Percentiles rank a stretch among this genome's conserved stretches.
phyloP scores from a whole-genome alignment of 2,888 invertebrate species.

The Acrobasis consociella region DNA sequence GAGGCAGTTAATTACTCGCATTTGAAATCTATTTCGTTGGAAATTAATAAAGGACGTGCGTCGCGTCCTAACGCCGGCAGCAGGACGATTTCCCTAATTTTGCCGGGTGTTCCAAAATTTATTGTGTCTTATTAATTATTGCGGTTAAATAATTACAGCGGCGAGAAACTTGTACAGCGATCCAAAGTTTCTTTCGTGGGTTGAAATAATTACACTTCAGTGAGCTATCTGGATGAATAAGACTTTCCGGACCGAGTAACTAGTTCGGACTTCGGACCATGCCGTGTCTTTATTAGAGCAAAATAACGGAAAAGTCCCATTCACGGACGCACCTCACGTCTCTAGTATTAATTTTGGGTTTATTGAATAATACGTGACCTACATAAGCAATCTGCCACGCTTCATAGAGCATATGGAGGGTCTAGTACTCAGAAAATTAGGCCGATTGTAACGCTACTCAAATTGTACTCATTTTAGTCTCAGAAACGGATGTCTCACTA shows the following conservation, averaged over 20 bases:
- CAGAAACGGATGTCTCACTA: not conserved
- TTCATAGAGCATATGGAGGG: slow-evolving; percentile 57
- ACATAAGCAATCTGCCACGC: slow-evolving; percentile 56
- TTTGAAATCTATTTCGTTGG: slow-evolving; percentile 59
- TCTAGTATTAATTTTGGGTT: slow-evolving; percentile 75
- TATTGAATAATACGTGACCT: slow-evolving; percentile 77
- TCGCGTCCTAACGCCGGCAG: slow-evolving; percentile 42
- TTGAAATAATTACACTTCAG: slow-evolving; percentile 46
- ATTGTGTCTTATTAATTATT: slow-evolving; percentile 62
- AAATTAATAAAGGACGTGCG: slow-evolving; percentile 66
- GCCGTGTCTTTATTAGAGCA: slow-evolving; percentile 57
- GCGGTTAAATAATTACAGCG: slow-evolving; percentile 54
- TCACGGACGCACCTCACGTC: slow-evolving; percentile 61
- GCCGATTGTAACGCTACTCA: slow-evolving; percentile 43
- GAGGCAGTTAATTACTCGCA: slow-evolving; percentile 50
- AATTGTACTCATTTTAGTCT: slow-evolving; percentile 23
- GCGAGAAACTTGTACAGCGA: slow-evolving; percentile 39
- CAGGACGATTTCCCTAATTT: slow-evolving; percentile 50
- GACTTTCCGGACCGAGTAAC: slow-evolving; percentile 43
- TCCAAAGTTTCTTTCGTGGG: slow-evolving; percentile 40
- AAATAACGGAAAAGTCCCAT: slow-evolving; percentile 58
- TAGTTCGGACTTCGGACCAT: slow-evolving; percentile 42
- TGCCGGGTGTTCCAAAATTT: slow-evolving; percentile 53
- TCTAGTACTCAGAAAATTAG: slow-evolving; percentile 56
- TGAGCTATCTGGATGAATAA: slow-evolving; percentile 39